A percentile compares a stretch with the other conserved stretches of the same genome.
Evolutionary conservation across 23 tunicate species (phyloP).

Genomic region (Ascidia mentula): DNA sequence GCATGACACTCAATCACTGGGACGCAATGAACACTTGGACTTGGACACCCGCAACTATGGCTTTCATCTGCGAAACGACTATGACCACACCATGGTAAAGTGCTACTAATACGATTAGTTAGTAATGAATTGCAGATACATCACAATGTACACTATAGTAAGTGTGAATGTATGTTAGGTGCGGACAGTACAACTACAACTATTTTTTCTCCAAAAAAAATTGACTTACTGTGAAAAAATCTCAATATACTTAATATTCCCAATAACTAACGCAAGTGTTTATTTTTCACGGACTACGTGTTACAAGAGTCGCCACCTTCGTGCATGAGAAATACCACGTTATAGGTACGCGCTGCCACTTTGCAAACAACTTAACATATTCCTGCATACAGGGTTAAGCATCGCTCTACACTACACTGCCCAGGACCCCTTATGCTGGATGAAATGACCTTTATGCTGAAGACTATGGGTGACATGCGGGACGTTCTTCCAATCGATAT

Average conservation of each 20-base stretch:
- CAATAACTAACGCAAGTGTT: too few relatives aligned
- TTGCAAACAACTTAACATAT: background rate
- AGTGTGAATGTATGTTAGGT: too few relatives aligned
- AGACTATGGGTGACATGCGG: constrained; percentile 14
- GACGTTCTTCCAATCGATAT: constrained; percentile 13
- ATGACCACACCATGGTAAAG: constrained; percentile 5
- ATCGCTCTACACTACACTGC: background rate
- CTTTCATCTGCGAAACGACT: background rate
- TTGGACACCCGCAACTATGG: constrained; percentile 16
- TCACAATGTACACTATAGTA: background rate
- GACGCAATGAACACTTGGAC: background rate
- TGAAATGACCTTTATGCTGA: background rate
- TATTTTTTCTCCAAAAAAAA: too few relatives aligned
- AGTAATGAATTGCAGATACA: background rate
- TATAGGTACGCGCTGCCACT: too few relatives aligned
- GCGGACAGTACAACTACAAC: too few relatives aligned
- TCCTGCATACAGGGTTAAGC: background rate
- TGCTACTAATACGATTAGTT: too few relatives aligned
- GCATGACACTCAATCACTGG: constrained; percentile 13
- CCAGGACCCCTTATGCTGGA: constrained; percentile 8
- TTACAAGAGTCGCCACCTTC: too few relatives aligned
- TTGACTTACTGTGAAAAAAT: too few relatives aligned
- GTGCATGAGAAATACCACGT: too few relatives aligned
- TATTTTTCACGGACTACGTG: too few relatives aligned
- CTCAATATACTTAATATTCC: too few relatives aligned